A percentile compares a stretch with the other conserved stretches of the same genome.
Evolutionary conservation across 2,888 invertebrate genomes (phyloP).

Genomic region (Eudasyphora cyanicolor): DNA sequence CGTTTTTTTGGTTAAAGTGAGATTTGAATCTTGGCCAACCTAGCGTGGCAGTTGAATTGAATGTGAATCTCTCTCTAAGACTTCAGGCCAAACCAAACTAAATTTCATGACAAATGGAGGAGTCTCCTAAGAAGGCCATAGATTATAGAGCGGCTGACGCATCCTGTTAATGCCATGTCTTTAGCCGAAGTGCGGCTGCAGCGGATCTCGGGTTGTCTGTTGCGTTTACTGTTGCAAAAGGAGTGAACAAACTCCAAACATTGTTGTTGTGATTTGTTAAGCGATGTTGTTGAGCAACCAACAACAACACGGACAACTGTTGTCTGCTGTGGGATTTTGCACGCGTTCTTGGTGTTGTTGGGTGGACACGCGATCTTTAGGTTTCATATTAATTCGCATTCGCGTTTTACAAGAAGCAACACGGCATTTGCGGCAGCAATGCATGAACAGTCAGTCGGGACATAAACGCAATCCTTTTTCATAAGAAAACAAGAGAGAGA

Average conservation of each 20-base stretch:
- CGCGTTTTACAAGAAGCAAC: conserved; percentile 3
- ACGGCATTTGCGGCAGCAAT: too few relatives aligned
- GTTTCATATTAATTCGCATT: not conserved
- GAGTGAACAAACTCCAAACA: not conserved
- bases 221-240: not conserved
- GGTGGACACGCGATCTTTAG: not conserved
- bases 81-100: not conserved
- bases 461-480: conserved; percentile 7
- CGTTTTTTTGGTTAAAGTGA: not conserved
- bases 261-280: not conserved
- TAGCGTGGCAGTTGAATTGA: not conserved
- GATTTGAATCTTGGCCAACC: not conserved
- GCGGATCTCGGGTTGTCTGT: not conserved
- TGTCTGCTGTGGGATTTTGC: not conserved
- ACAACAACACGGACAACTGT: not conserved
- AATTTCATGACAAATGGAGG: conserved; percentile 1
- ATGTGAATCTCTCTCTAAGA: not conserved
- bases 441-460: too few relatives aligned
- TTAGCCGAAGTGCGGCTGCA: not conserved
- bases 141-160: conserved; percentile 4
- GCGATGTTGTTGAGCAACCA: not conserved
- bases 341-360: not conserved
- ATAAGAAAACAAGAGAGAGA: not conserved
- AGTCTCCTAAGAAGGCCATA: not conserved
- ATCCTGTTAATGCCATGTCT: not conserved